Evolutionary conservation across 1,140 invertebrate species (phyloP), one percentile per base, ranked within the genome.

Genomic region (Latrodectus geometricus): DNA sequence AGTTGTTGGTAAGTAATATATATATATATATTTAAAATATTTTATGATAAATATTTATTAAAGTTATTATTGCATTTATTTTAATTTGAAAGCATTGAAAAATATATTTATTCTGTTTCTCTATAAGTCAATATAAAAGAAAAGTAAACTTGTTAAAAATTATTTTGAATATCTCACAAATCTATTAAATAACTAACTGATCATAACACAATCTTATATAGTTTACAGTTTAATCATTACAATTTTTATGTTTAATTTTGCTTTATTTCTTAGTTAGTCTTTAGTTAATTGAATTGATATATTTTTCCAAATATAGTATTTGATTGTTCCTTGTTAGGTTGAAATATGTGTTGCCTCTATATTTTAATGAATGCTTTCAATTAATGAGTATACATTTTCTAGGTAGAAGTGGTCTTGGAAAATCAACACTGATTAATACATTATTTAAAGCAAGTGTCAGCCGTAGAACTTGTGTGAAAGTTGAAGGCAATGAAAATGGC

Each of bases 321-420:
- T 35, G 35, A 35, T 3, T 35, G 35, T 35, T 35, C 35, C 35
- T 35, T 35, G 35, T 35, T 35, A 35, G 35, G 35, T 35, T 35
- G 35, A 35, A 5, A 35, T 35, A 35, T 35, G 35, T 35, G 5
- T 35, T 35, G 2, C 5, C 1, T 35, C 5, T 35, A 35, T 35
- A 5, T 35, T 35, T 35, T 3, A 35, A 35, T 35, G 35, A 35
- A 35, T 35, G 35, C 1, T 35, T 35, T 35, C 35, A 3, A 35
- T 35, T 35, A 35, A 35, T 3, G 5, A 35, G 35, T 5, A 35
- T 35, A 35, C 35, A 35, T 35, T 35, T 89, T 89, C 73, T 88
- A 92, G 92, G 92, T 78, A 90, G 92, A 86, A 91, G 91, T 85
- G 92, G 92, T 50, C 88, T 92, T 48, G 92, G 92, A 35, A 92